Percentiles rank a stretch among this genome's conserved stretches.
Conservation (phyloP, 2,888 invertebrate species). For the Dimorphilus gyrociliatus region DNA sequence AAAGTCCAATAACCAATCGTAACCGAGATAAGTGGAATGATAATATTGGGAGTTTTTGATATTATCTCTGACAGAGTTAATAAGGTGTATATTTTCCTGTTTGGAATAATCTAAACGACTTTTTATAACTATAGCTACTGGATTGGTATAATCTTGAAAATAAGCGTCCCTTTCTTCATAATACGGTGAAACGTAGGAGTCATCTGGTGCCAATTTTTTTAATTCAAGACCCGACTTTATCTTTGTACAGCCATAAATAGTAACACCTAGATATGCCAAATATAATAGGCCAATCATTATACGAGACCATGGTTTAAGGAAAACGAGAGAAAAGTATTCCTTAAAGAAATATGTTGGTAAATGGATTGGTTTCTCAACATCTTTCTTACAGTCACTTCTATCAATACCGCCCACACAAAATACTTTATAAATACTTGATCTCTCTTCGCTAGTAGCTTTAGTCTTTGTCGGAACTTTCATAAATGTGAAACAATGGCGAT, state of each 20-base stretch:
- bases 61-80: conserved; percentile 2
- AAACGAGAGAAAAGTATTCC: conserved; percentile 3
- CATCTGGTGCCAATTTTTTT: conserved; percentile 4
- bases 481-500: no score
- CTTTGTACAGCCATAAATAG: conserved; percentile 6
- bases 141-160: conserved; percentile 5
- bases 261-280: conserved; percentile 4
- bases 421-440: no score
- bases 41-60: conserved; percentile 3
- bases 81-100: background rate
- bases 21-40: conserved; percentile 1
- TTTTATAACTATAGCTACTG: conserved; percentile 4
- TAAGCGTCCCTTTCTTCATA: conserved; percentile 5
- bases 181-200: conserved; percentile 5
- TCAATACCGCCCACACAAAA: no score
- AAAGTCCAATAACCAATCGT: no score
- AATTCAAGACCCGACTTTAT: conserved; percentile 5
- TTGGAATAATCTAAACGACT: conserved; percentile 3
- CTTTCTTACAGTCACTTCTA: no score
- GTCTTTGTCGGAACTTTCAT: no score
- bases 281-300: conserved; percentile 4
- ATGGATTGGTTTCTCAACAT: no score
- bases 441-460: no score
- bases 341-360: no score
- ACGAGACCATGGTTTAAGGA: conserved; percentile 4